Evolutionary conservation across 2,888 invertebrate species (phyloP).

Genomic region (Orthonychiurus folsomi): DNA sequence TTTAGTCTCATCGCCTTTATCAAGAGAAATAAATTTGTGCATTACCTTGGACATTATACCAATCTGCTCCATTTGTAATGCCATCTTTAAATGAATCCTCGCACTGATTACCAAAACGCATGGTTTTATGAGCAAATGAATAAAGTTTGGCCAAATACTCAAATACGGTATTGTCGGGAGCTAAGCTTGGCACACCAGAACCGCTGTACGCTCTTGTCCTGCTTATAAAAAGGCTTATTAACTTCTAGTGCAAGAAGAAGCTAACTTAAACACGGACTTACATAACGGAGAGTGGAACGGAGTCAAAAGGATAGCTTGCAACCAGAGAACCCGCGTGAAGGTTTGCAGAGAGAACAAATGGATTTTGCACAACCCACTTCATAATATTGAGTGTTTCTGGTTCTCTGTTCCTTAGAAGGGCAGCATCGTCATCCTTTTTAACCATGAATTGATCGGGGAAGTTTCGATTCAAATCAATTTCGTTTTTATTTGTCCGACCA

Average conservation of each 20-base stretch:
- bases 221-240: neutral
- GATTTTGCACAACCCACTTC: conserved; percentile 74
- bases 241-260: neutral
- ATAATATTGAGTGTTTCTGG: conserved; percentile 83
- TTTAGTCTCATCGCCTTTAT: conserved; percentile 12
- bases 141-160: conserved; percentile 66
- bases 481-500: conserved; percentile 73
- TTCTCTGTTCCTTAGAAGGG: conserved; percentile 54
- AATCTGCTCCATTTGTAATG: conserved; percentile 82
- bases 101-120: conserved; percentile 59
- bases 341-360: conserved; percentile 88
- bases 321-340: conserved; percentile 95
- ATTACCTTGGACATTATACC: conserved; percentile 79
- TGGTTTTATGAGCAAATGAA: conserved; percentile 62
- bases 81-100: conserved; percentile 71
- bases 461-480: conserved; percentile 77
- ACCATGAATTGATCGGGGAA: conserved; percentile 80
- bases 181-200: conserved; percentile 58
- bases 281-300: conserved; percentile 26
- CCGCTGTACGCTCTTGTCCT: conserved; percentile 18
- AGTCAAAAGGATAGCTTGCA: conserved; percentile 92
- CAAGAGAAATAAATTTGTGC: too few relatives aligned
- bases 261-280: conserved; percentile 7
- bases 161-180: conserved; percentile 77
- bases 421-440: conserved; percentile 40